Conservation (phyloP, 2,888 invertebrate species). For the Latrodectus hesperus region DNA sequence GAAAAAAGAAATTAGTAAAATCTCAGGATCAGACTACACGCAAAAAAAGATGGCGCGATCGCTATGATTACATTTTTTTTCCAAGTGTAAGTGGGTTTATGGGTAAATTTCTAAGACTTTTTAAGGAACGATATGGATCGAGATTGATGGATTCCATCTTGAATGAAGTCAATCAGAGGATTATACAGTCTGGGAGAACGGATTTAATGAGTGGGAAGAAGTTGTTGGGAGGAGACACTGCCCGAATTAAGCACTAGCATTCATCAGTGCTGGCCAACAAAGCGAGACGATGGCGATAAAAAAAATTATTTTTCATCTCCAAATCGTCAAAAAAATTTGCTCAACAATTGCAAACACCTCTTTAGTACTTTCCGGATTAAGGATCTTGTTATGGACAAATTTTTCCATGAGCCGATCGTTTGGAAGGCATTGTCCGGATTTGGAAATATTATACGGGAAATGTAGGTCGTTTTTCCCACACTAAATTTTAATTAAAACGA, state of each 20-base stretch:
- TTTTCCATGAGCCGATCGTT: background rate
- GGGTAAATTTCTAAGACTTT: background rate
- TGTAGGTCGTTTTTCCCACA: background rate
- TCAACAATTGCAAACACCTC: background rate
- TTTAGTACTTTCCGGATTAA: slow-evolving; percentile 11
- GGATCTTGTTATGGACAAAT: background rate
- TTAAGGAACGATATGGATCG: background rate
- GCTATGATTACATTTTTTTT: background rate
- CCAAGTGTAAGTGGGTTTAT: background rate
- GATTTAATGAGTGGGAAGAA: background rate
- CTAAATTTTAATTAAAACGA: no score
- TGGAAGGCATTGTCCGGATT: slow-evolving; percentile 2
- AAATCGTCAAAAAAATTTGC: background rate
- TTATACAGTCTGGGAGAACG: slow-evolving; percentile 11
- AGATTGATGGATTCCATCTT: background rate
- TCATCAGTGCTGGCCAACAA: slow-evolving; percentile 12
- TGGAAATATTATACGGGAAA: background rate
- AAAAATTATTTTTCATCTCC: background rate
- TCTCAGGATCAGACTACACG: no score
- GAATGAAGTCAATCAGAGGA: slow-evolving; percentile 13
- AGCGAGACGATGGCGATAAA: slow-evolving; percentile 3
- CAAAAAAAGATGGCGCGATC: no score
- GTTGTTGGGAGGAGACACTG: background rate
- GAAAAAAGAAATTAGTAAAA: no score
- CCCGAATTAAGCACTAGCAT: background rate